These are phyloP conservation scores for Smittia aterrima DNA, from an alignment of 2,888 invertebrate genomes.

Conservation along the genomic window DNA sequence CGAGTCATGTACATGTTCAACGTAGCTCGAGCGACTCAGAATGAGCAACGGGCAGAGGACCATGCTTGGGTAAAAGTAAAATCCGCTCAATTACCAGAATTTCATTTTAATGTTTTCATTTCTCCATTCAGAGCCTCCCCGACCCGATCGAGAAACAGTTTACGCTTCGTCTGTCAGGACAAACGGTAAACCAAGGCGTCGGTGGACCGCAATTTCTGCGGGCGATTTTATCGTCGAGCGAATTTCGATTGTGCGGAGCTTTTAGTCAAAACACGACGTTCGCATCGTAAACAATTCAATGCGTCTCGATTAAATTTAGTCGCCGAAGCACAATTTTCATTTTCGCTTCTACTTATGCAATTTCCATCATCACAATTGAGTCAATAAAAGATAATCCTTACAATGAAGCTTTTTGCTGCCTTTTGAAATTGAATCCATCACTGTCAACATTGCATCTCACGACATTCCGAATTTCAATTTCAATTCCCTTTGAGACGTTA, in stretches of 20 bases:
- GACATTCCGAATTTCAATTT: no score
- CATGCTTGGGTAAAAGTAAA: slow-evolving; percentile 28
- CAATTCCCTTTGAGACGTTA: no score
- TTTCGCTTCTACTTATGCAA: neutral
- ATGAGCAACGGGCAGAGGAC: slow-evolving; percentile 43
- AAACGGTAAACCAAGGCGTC: slow-evolving; percentile 47
- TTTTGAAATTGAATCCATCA: neutral
- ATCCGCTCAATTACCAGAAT: neutral
- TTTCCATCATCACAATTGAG: neutral
- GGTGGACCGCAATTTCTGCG: slow-evolving; percentile 54
- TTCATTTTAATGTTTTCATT: slow-evolving; percentile 18
- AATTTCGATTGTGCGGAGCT: slow-evolving; percentile 73
- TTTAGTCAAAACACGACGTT: slow-evolving; percentile 76
- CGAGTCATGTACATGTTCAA: slow-evolving; percentile 44
- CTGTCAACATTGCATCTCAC: no score
- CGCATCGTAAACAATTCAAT: slow-evolving; percentile 32
- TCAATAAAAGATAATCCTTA: neutral
- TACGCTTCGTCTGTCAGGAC: slow-evolving; percentile 54
- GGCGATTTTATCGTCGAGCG: slow-evolving; percentile 65
- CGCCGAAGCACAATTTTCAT: neutral
- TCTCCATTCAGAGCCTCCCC: slow-evolving; percentile 44
- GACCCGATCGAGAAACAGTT: slow-evolving; percentile 54
- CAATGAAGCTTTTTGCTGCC: neutral
- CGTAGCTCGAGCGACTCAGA: slow-evolving; percentile 43
- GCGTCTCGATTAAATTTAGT: neutral